Evolutionary conservation across 2,888 invertebrate species (phyloP).

Genomic region (Hydrotaea diabolus): DNA sequence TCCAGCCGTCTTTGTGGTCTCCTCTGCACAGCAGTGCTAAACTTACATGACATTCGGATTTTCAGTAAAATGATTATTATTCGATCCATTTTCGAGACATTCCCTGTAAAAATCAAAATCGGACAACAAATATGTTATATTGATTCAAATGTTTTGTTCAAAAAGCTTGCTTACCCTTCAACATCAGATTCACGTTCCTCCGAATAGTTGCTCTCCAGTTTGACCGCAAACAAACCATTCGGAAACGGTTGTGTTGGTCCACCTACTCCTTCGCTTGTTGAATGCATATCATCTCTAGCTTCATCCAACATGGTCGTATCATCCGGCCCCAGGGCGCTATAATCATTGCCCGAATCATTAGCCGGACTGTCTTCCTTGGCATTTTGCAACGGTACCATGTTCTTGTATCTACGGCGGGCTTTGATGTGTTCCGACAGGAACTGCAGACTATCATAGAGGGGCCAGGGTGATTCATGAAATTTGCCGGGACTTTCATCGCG

Average conservation of each 20-base stretch:
- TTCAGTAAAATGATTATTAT: conserved; percentile 61
- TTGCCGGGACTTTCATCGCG: conserved; percentile 73
- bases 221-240: conserved; percentile 71
- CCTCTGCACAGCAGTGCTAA: conserved; percentile 54
- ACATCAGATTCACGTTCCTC: conserved; percentile 65
- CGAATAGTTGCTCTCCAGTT: conserved; percentile 70
- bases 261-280: too few relatives aligned
- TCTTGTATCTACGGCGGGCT: conserved; percentile 78
- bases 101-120: conserved; percentile 55
- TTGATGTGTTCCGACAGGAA: conserved; percentile 80
- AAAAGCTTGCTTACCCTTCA: conserved; percentile 61
- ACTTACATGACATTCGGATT: conserved; percentile 64
- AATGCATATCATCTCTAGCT: background rate
- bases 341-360: conserved; percentile 60
- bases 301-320: background rate
- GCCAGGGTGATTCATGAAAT: conserved; percentile 77
- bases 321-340: conserved; percentile 17
- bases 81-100: background rate
- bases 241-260: conserved; percentile 62
- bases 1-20: too few relatives aligned
- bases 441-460: conserved; percentile 78
- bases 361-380: conserved; percentile 24
- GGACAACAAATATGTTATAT: background rate
- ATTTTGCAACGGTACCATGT: conserved; percentile 70
- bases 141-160: background rate